Evolutionary conservation across 1,140 invertebrate species (phyloP).

Genomic region (Reticulitermes speratus): DNA sequence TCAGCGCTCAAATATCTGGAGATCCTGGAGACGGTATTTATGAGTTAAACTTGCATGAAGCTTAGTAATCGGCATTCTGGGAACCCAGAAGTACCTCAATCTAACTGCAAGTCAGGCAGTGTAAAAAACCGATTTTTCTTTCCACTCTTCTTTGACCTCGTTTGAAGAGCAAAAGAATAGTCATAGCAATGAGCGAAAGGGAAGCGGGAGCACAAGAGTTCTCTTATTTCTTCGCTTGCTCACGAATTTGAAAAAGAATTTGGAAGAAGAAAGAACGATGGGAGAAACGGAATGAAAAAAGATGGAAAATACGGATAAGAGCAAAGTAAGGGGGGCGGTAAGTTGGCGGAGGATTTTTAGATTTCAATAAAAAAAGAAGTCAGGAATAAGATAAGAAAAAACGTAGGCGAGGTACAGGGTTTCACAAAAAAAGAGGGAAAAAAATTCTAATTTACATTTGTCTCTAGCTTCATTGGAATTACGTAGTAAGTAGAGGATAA

Average conservation of each 20-base stretch:
- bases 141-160: background rate
- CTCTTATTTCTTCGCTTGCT: background rate
- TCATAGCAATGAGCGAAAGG: background rate
- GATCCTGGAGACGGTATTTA: background rate
- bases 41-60: background rate
- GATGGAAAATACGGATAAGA: no score
- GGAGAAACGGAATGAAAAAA: no score
- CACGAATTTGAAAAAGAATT: background rate
- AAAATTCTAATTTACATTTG: background rate
- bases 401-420: background rate
- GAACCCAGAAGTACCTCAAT: background rate
- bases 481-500: background rate
- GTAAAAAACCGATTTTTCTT: background rate
- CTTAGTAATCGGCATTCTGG: background rate
- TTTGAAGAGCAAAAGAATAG: background rate
- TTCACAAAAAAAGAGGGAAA: background rate
- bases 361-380: background rate
- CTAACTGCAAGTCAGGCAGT: background rate
- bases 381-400: background rate
- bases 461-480: background rate
- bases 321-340: no score
- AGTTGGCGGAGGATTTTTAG: no score
- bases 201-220: background rate
- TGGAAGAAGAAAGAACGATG: background rate
- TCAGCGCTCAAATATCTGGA: background rate